Base-by-base conservation (phyloP, 2,888 invertebrate genomes). In the Drosophila robusta region DNA sequence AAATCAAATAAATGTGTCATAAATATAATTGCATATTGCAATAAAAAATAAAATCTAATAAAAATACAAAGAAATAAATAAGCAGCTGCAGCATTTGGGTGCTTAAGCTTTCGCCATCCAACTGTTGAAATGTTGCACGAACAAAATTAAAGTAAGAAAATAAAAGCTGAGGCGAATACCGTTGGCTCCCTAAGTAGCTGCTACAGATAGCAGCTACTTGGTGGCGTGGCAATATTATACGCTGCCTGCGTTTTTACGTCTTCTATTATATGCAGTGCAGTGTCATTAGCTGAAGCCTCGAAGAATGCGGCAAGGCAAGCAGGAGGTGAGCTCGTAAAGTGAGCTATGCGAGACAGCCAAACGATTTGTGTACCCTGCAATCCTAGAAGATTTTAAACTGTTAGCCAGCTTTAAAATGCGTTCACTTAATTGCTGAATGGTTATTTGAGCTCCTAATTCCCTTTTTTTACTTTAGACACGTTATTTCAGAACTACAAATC, bases 1-100 rank as follows among this genome's bases (percentile, higher is more conserved):
- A 86, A 88, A 79, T 84, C 88, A 67, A 86, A 83, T 86, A 88
- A 88, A 86, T 77, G 51, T 72, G 70, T 72, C 88, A 82, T 83
- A 88, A 88, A 83, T 80, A 83, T 88, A 83, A 83, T 83, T 83
- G 86, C 83, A 74, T 41, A 51, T 69, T 60, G 54, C 61, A 71
- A 58, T 58, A 67, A 74, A 58, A 60, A 47, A 67, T 45, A 41
- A 24, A 52, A 58, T 62, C 54, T 62, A 73, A 63, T 50, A 58
- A 54, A 39, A 22, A 36, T 18, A 11, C 45, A 76, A 44, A 44
- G 7, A 39, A 22, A 42, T 34, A 38, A 64, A 49, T 46, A 56
- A 9, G 38, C 47, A 14, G 36, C 47, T 32, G 3, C 18, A 18
- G 16, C 6, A 18, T 24, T 36, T 16, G 16, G 3, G 0, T 26